phyloP scores from a whole-genome alignment of 2,797 vertebrate genomes.

The Typhlichthys subterraneus region DNA sequence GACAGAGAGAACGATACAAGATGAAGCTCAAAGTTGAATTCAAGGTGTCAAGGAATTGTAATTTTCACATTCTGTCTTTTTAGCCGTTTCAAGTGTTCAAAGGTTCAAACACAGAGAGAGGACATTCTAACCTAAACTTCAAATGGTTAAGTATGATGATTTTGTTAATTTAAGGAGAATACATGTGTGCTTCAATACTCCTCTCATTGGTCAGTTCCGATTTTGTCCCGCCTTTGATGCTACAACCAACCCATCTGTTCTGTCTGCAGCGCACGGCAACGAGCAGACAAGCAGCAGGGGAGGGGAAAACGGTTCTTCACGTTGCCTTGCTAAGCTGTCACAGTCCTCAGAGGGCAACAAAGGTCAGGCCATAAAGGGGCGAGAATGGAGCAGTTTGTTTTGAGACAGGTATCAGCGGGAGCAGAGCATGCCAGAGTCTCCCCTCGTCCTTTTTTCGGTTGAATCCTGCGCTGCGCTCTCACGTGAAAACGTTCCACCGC shows the following conservation, averaged over 20 bases:
- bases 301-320: conserved; percentile 26
- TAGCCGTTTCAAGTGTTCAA: too few relatives aligned
- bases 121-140: too few relatives aligned
- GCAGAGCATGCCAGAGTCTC: conserved; percentile 22
- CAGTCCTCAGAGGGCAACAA: not conserved
- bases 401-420: conserved; percentile 34
- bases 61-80: too few relatives aligned
- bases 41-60: too few relatives aligned
- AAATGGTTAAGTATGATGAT: too few relatives aligned
- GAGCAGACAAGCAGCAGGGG: conserved; percentile 17
- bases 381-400: conserved; percentile 3
- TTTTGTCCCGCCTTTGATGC: conserved; percentile 28
- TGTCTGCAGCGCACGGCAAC: conserved; percentile 46
- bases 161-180: too few relatives aligned
- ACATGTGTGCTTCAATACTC: not conserved
- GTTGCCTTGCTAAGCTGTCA: conserved; percentile 1
- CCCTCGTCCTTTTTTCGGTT: conserved; percentile 36
- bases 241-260: conserved; percentile 32
- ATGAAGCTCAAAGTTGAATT: too few relatives aligned
- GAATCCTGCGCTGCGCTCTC: conserved; percentile 24
- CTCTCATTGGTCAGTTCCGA: conserved; percentile 39
- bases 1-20: too few relatives aligned
- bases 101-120: too few relatives aligned
- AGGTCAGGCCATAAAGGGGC: not conserved
- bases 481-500: conserved; percentile 50